Percentiles rank a stretch among this genome's conserved stretches.
phyloP scores from a whole-genome alignment of 1,140 invertebrate genomes.

The Bombus consobrinus region DNA sequence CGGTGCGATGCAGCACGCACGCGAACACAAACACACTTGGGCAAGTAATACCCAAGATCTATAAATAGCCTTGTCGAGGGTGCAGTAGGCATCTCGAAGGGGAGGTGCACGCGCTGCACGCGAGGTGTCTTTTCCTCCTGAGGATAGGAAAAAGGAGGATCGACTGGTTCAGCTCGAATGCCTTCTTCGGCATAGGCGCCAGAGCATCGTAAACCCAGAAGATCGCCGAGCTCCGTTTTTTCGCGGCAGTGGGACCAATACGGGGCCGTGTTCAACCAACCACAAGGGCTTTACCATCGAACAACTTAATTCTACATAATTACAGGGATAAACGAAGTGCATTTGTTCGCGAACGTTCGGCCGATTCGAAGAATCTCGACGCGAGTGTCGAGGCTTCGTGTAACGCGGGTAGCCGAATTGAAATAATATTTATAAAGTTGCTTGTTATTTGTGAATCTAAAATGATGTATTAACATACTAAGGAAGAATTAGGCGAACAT shows the following conservation, averaged over 20 bases:
- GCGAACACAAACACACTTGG: conserved; percentile 44
- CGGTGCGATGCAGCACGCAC: conserved; percentile 30
- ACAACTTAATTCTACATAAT: conserved; percentile 45
- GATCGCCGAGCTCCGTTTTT: not conserved
- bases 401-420: not conserved
- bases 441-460: not conserved
- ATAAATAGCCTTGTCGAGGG: conserved; percentile 74
- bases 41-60: conserved; percentile 77
- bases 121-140: conserved; percentile 65
- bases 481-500: too few species aligned
- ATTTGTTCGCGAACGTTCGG: conserved; percentile 2
- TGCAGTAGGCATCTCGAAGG: conserved; percentile 49
- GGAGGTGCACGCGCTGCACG: conserved; percentile 66
- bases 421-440: not conserved
- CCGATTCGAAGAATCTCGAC: not conserved
- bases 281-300: not conserved
- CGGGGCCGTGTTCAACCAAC: not conserved
- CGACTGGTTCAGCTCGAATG: conserved; percentile 70
- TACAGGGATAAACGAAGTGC: not conserved
- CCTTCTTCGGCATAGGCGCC: conserved; percentile 67
- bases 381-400: not conserved
- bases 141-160: conserved; percentile 55
- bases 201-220: conserved; percentile 32
- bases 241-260: not conserved
- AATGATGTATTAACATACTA: not conserved